Evolutionary conservation across 23 tunicate genomes (phyloP).

Genomic region (Clavelina lepadiformis): DNA sequence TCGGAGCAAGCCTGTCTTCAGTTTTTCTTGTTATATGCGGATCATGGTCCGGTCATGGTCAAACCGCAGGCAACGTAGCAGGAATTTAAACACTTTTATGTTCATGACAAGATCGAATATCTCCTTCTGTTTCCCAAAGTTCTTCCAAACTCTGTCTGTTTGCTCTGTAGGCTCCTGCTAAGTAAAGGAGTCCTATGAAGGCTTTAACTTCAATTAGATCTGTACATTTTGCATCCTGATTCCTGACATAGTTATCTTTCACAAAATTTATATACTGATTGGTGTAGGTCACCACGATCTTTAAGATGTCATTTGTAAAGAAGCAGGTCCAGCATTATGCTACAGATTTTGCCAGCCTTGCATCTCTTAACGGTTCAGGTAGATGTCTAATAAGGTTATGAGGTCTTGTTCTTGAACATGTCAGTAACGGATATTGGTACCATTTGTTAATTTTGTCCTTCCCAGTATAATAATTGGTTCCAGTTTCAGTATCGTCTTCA

Average conservation of each 20-base stretch:
- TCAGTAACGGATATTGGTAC: not conserved
- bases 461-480: no score
- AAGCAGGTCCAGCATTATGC: conserved; percentile 2
- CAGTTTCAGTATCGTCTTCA: conserved; percentile 1
- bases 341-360: no score
- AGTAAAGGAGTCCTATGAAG: conserved; percentile 1
- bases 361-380: no score
- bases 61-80: not conserved
- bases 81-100: not conserved
- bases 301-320: conserved; percentile 1
- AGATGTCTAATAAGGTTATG: conserved; percentile 1
- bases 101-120: not conserved
- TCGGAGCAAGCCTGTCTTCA: conserved; percentile 1
- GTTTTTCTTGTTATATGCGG: not conserved
- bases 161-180: conserved; percentile 4
- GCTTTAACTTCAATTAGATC: not conserved
- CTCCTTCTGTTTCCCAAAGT: conserved; percentile 1
- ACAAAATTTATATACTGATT: conserved; percentile 1
- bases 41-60: not conserved
- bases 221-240: not conserved
- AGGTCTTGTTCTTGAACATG: not conserved
- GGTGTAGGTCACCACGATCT: conserved; percentile 4
- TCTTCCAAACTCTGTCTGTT: not conserved
- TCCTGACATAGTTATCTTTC: not conserved
- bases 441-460: conserved; percentile 1